phyloP scores from a whole-genome alignment of 2,888 invertebrate species.

The Dryomyza anilis region DNA sequence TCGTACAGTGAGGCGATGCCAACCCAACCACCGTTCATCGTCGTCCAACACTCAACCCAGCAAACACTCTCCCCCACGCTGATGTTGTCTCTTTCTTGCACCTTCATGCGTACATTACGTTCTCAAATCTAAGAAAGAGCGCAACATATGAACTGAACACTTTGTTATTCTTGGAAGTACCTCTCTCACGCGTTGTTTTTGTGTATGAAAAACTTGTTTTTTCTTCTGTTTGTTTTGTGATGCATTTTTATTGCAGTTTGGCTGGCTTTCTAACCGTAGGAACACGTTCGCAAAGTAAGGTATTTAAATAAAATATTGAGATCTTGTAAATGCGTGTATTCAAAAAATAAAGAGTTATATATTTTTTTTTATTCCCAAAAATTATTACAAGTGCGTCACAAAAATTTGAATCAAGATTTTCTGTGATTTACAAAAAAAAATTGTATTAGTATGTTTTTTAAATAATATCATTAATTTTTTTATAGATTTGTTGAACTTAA shows the following conservation, averaged over 20 bases:
- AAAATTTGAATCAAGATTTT: too few relatives aligned
- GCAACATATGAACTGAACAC: background rate
- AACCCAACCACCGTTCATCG: constrained; percentile 19
- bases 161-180: background rate
- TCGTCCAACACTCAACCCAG: background rate
- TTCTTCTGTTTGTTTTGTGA: background rate
- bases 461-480: too few relatives aligned
- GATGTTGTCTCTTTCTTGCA: background rate
- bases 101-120: background rate
- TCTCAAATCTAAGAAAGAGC: background rate
- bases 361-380: too few relatives aligned
- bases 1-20: constrained; percentile 13
- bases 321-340: too few relatives aligned
- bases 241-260: background rate
- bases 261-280: too few relatives aligned
- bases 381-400: too few relatives aligned
- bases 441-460: too few relatives aligned
- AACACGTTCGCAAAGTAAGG: too few relatives aligned
- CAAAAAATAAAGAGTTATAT: too few relatives aligned
- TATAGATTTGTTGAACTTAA: too few relatives aligned
- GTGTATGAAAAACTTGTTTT: constrained; percentile 20
- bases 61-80: background rate
- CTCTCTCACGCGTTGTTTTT: background rate
- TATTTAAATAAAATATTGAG: too few relatives aligned
- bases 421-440: too few relatives aligned